Evolutionary conservation across 2,797 vertebrate genomes (phyloP).

Genomic region (Poecilia gillii): DNA sequence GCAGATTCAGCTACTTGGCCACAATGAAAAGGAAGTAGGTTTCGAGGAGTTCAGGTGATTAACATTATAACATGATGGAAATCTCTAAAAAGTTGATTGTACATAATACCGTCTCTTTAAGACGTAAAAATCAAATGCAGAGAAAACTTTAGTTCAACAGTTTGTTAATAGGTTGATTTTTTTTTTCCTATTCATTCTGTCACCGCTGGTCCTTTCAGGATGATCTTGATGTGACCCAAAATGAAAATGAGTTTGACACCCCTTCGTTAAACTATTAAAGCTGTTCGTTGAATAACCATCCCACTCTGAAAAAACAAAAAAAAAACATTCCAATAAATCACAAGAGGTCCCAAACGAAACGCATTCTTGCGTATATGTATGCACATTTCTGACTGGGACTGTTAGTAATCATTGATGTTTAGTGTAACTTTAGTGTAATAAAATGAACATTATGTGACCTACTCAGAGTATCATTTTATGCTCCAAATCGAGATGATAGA

Average conservation of each 20-base stretch:
- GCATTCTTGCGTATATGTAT: background rate
- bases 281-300: background rate
- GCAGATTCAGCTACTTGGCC: background rate
- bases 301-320: background rate
- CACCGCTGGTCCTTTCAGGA: too few relatives aligned
- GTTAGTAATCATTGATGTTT: constrained; percentile 31
- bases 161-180: too few relatives aligned
- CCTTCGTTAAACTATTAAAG: background rate
- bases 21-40: background rate
- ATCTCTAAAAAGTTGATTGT: too few relatives aligned
- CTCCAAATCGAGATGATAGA: constrained; percentile 33
- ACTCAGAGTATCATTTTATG: constrained; percentile 31
- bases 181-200: too few relatives aligned
- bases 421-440: constrained; percentile 18
- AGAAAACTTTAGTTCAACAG: too few relatives aligned
- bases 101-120: too few relatives aligned
- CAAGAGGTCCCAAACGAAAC: background rate
- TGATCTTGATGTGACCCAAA: too few relatives aligned
- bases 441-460: constrained; percentile 35
- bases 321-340: background rate
- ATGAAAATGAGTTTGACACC: too few relatives aligned
- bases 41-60: background rate
- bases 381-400: background rate
- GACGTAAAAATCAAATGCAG: too few relatives aligned
- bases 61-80: too few relatives aligned